Evolutionary conservation across 2,888 invertebrate genomes (phyloP).

Genomic region (Andrena dorsata): DNA sequence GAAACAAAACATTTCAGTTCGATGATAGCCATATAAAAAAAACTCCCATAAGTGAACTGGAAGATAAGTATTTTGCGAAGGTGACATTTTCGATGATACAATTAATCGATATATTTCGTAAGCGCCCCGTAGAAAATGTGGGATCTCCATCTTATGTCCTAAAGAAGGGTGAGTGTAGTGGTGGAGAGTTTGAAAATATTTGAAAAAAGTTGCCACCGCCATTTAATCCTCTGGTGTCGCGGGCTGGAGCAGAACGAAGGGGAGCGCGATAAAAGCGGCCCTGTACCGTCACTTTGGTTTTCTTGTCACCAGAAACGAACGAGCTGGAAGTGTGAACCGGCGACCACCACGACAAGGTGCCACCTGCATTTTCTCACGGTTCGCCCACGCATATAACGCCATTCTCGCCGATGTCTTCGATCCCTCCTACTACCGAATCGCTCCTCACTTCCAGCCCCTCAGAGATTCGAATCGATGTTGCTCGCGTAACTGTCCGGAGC

Average conservation of each 20-base stretch:
- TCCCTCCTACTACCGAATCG: slow-evolving; percentile 57
- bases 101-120: too few species aligned
- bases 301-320: slow-evolving; percentile 76
- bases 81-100: neutral
- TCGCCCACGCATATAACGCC: slow-evolving; percentile 72
- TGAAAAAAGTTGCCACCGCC: neutral
- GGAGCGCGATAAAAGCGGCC: slow-evolving; percentile 68
- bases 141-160: neutral
- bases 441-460: slow-evolving; percentile 63
- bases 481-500: slow-evolving; percentile 30
- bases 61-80: too few species aligned
- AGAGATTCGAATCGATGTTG: slow-evolving; percentile 58
- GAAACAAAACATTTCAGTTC: too few species aligned
- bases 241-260: neutral
- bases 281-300: slow-evolving; percentile 77
- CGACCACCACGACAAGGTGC: slow-evolving; percentile 80
- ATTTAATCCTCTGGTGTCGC: slow-evolving; percentile 7
- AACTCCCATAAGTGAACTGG: too few species aligned
- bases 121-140: too few species aligned
- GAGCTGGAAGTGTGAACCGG: slow-evolving; percentile 79
- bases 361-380: slow-evolving; percentile 82
- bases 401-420: slow-evolving; percentile 69
- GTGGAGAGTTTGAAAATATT: neutral
- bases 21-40: too few species aligned
- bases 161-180: neutral